Evolutionary conservation across 2,113 vertebrate genomes (phyloP).

Genomic region (Hypomesus transpacificus): DNA sequence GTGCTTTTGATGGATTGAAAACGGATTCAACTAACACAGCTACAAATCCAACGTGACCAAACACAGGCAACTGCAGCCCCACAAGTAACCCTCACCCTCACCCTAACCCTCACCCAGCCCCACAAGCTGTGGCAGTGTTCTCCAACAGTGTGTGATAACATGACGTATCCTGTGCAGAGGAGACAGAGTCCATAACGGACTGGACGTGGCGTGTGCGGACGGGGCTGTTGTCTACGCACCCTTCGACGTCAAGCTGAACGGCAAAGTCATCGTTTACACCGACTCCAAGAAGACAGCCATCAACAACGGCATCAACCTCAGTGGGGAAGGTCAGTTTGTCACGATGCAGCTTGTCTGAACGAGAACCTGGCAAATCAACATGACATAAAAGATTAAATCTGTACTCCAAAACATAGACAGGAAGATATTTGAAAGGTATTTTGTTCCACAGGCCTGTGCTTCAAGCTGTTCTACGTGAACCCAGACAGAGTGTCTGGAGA

Average conservation of each 20-base stretch:
- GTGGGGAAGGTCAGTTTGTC: slow-evolving; percentile 60
- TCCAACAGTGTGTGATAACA: background rate
- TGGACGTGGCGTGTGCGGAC: slow-evolving; percentile 73
- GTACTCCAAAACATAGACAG: no score
- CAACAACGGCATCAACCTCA: slow-evolving; percentile 70
- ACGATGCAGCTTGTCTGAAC: background rate
- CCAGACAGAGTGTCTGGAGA: slow-evolving; percentile 63
- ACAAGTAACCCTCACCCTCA: no score
- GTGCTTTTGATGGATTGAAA: no score
- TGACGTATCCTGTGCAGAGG: slow-evolving; percentile 21
- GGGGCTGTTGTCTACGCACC: slow-evolving; percentile 70
- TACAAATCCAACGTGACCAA: no score
- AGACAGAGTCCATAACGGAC: slow-evolving; percentile 47
- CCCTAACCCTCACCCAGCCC: no score
- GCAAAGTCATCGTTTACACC: slow-evolving; percentile 60
- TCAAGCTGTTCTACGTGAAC: slow-evolving; percentile 75
- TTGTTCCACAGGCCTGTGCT: slow-evolving; percentile 63
- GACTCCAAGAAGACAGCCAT: slow-evolving; percentile 58
- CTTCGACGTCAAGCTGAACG: slow-evolving; percentile 66
- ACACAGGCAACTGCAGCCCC: no score
- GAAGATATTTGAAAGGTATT: no score
- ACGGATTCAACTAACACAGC: no score
- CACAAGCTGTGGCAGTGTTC: background rate
- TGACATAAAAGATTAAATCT: background rate
- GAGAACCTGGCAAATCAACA: background rate